Evolutionary conservation across 2,797 vertebrate genomes (phyloP).

Genomic region (Rhyacichthys aspro): DNA sequence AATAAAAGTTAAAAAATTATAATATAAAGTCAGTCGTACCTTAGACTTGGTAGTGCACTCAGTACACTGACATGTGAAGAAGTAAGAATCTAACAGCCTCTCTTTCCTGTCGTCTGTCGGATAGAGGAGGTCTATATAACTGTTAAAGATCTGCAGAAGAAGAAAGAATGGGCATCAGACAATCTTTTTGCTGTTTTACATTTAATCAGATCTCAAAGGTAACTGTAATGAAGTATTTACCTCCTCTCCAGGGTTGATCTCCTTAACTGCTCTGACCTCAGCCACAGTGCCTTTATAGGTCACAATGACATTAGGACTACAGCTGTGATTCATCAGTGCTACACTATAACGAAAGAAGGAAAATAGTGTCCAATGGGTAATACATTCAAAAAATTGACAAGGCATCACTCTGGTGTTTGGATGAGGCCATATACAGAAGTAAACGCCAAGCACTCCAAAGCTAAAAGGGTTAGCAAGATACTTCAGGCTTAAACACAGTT

Average conservation of each 20-base stretch:
- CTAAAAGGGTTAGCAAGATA: no score
- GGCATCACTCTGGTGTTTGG: no score
- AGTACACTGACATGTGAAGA: constrained; percentile 93
- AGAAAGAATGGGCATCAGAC: not conserved
- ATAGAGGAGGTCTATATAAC: constrained; percentile 98
- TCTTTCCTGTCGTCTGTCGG: constrained; percentile 95
- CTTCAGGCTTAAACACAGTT: no score
- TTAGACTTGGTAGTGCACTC: constrained; percentile 91
- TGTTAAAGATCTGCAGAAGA: constrained; percentile 88
- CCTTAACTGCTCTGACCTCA: constrained; percentile 92
- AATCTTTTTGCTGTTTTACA: no score
- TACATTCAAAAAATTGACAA: no score
- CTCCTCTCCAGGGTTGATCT: constrained; percentile 92
- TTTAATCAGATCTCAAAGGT: not conserved
- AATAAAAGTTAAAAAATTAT: no score
- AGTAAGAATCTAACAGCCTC: constrained; percentile 91
- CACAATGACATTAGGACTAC: constrained; percentile 96
- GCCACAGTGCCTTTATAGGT: constrained; percentile 95
- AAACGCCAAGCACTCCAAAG: no score
- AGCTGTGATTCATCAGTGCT: constrained; percentile 98
- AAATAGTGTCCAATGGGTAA: not conserved
- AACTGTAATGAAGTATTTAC: constrained; percentile 61
- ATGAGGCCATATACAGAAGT: no score
- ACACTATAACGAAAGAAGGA: constrained; percentile 78
- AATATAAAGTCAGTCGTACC: constrained; percentile 68